Evolutionary conservation across 1,140 invertebrate genomes (phyloP).

Genomic region (Wasmannia auropunctata): DNA sequence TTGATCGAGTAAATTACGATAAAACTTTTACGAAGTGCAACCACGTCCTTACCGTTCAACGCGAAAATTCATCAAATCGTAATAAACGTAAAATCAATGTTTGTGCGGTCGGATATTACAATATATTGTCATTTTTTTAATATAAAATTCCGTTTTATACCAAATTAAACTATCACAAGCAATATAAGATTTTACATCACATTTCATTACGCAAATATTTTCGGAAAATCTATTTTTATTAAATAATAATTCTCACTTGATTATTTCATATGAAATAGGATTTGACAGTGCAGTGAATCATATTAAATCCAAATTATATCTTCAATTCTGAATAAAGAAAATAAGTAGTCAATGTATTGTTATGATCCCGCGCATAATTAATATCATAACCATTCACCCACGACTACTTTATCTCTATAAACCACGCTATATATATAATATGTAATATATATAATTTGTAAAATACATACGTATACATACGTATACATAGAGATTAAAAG

Average conservation of each 20-base stretch:
- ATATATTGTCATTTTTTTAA: not conserved
- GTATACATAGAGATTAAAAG: too few relatives aligned
- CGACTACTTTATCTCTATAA: not conserved
- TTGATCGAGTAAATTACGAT: constrained; percentile 52
- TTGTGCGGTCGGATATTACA: not conserved
- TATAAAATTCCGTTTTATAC: constrained; percentile 26
- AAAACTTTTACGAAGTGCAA: constrained; percentile 41
- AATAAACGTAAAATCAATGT: constrained; percentile 18
- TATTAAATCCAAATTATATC: not conserved
- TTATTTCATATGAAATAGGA: not conserved
- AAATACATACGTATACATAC: not conserved
- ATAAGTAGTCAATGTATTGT: not conserved
- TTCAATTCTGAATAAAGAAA: not conserved
- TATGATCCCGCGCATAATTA: not conserved
- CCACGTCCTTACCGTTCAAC: not conserved
- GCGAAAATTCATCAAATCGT: not conserved
- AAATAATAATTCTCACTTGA: not conserved
- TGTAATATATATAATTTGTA: too few relatives aligned
- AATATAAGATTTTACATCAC: not conserved
- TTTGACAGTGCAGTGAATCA: not conserved
- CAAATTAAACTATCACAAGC: not conserved
- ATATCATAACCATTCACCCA: not conserved
- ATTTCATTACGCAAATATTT: not conserved
- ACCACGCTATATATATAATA: not conserved
- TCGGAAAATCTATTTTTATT: not conserved